A percentile compares a stretch with the other conserved stretches of the same genome.
phyloP scores from a whole-genome alignment of 2,888 invertebrate species.

The Agrochola circellaris region DNA sequence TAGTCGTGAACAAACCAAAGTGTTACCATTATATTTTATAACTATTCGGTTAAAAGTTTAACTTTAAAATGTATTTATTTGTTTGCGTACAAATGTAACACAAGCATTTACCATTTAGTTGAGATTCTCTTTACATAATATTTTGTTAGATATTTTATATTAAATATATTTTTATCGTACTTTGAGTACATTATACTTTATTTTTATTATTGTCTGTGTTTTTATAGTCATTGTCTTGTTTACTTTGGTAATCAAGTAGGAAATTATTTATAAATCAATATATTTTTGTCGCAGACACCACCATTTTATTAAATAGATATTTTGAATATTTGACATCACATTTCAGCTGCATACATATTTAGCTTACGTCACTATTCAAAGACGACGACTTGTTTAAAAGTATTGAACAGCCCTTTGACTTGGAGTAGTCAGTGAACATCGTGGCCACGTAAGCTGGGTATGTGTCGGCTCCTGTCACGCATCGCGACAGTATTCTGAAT shows the following conservation, averaged over 20 bases:
- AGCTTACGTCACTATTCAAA: slow-evolving; percentile 27
- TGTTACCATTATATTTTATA: slow-evolving; percentile 29
- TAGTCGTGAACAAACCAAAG: slow-evolving; percentile 54
- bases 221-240: slow-evolving; percentile 58
- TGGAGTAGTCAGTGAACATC: too few relatives aligned
- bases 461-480: slow-evolving; percentile 44
- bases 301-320: slow-evolving; percentile 30
- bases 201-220: slow-evolving; percentile 54
- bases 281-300: slow-evolving; percentile 45
- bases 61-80: slow-evolving; percentile 11
- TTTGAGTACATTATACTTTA: slow-evolving; percentile 60
- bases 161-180: slow-evolving; percentile 62
- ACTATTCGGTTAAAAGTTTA: slow-evolving; percentile 34
- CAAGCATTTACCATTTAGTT: slow-evolving; percentile 55
- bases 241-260: slow-evolving; percentile 43
- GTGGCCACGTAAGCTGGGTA: slow-evolving; percentile 35
- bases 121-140: slow-evolving; percentile 67
- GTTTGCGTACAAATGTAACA: slow-evolving; percentile 51
- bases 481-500: slow-evolving; percentile 69
- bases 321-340: slow-evolving; percentile 45
- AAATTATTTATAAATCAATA: slow-evolving; percentile 47
- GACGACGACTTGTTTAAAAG: background rate
- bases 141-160: slow-evolving; percentile 66
- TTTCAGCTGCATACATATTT: slow-evolving; percentile 23
- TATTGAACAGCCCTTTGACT: background rate